These are phyloP conservation scores for Acronicta psi DNA, from an alignment of 2,888 invertebrate species.

Conservation along the genomic window DNA sequence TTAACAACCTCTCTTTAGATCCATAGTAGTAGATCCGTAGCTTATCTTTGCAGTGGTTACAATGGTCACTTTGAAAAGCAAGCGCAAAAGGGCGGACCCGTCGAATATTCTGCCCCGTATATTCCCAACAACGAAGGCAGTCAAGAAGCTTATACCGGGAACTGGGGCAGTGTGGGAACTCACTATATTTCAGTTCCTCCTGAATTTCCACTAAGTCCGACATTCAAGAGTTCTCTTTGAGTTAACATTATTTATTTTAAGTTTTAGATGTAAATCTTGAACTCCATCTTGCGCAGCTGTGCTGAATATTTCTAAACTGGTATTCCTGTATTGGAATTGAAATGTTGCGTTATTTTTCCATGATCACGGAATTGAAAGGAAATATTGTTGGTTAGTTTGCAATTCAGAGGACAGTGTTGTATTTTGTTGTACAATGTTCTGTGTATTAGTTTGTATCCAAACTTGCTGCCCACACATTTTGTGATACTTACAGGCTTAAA, in stretches of 20 bases:
- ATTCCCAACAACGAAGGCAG: conserved; percentile 36
- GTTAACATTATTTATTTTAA: conserved; percentile 61
- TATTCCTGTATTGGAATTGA: conserved; percentile 32
- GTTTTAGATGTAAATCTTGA: conserved; percentile 51
- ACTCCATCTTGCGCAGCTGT: conserved; percentile 34
- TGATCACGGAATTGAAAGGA: conserved; percentile 19
- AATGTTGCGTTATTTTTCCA: conserved; percentile 23
- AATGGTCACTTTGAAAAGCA: background rate
- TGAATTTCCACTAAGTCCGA: conserved; percentile 61
- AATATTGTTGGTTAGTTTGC: conserved; percentile 6
- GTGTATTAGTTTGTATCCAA: background rate
- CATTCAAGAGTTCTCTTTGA: conserved; percentile 62
- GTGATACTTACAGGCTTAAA: too few species aligned
- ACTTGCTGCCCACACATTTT: too few species aligned
- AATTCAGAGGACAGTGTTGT: background rate
- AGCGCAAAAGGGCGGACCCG: background rate
- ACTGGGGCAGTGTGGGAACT: conserved; percentile 62
- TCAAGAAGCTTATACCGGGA: conserved; percentile 68
- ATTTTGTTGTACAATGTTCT: background rate
- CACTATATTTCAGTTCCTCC: conserved; percentile 58
- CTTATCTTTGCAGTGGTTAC: too few species aligned
- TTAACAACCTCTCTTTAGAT: too few species aligned
- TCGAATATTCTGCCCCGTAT: conserved; percentile 15
- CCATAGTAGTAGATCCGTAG: too few species aligned
- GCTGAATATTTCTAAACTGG: conserved; percentile 34